Percentiles rank a stretch among this genome's conserved stretches.
Evolutionary conservation across 23 tunicate genomes (phyloP).

Genomic region (Corella eumyota): DNA sequence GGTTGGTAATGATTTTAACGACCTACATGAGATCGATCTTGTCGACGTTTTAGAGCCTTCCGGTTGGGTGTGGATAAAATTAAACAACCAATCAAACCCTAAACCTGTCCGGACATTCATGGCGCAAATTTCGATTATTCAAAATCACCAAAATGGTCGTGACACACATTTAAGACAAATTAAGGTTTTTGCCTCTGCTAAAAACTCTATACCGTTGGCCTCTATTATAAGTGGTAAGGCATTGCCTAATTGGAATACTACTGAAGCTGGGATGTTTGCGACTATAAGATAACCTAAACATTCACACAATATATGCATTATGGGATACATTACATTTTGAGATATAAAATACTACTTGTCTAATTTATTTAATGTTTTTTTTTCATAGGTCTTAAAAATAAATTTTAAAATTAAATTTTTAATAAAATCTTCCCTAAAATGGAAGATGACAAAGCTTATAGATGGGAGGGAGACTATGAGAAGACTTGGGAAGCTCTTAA

Average conservation of each 20-base stretch:
- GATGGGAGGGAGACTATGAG: conserved; percentile 98
- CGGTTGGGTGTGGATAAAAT: conserved; percentile 89
- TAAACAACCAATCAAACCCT: conserved; percentile 28
- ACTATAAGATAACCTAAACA: conserved; percentile 39
- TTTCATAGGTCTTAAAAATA: too few species aligned
- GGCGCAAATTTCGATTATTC: conserved; percentile 66
- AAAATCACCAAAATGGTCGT: conserved; percentile 98
- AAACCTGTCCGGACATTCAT: conserved; percentile 85
- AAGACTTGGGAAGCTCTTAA: conserved; percentile 95
- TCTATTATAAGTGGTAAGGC: conserved; percentile 14
- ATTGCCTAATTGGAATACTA: conserved; percentile 42
- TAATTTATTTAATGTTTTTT: too few species aligned
- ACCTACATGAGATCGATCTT: conserved; percentile 67
- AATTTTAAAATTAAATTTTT: too few species aligned
- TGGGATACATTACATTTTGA: too few species aligned
- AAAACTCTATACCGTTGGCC: conserved; percentile 16
- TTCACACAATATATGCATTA: too few species aligned
- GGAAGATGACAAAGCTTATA: conserved; percentile 64
- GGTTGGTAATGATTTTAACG: conserved; percentile 90
- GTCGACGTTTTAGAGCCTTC: conserved; percentile 66
- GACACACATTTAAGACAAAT: conserved; percentile 96
- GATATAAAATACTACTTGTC: too few species aligned
- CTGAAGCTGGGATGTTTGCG: conserved; percentile 59
- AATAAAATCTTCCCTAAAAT: too few species aligned
- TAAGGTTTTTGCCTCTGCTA: conserved; percentile 61